phyloP scores from a whole-genome alignment of 2,888 invertebrate species.

The Andricus curvator region DNA sequence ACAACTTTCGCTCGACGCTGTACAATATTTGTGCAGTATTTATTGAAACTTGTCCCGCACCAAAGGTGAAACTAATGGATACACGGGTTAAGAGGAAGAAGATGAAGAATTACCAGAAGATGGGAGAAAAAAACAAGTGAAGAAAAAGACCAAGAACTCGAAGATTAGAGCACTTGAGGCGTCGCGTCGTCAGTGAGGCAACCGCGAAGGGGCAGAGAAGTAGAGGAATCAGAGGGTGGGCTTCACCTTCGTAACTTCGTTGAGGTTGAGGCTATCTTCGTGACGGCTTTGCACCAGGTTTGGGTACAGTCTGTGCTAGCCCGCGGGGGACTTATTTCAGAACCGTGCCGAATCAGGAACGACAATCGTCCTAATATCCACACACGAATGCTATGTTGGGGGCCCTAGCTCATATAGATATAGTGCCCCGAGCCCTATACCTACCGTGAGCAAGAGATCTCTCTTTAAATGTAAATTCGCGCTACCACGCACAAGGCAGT shows the following conservation, averaged over 20 bases:
- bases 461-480: background rate
- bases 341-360: conserved; percentile 73
- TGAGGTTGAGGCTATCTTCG: conserved; percentile 44
- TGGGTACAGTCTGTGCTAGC: conserved; percentile 67
- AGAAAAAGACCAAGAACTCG: conserved; percentile 53
- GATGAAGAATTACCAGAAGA: conserved; percentile 27
- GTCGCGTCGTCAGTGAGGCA: conserved; percentile 60
- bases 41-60: conserved; percentile 8
- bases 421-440: background rate
- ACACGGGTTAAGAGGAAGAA: background rate
- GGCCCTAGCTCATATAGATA: background rate
- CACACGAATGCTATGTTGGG: conserved; percentile 26
- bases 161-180: conserved; percentile 67
- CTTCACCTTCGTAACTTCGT: conserved; percentile 10
- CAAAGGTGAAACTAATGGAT: conserved; percentile 2
- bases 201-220: conserved; percentile 43
- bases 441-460: conserved; percentile 44
- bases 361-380: conserved; percentile 72
- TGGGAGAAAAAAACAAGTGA: conserved; percentile 16
- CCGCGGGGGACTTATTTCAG: conserved; percentile 71
- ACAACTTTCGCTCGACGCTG: no score
- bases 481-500: no score
- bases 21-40: conserved; percentile 30
- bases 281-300: conserved; percentile 66
- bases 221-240: conserved; percentile 16